Percentiles rank a stretch among this genome's conserved stretches.
Evolutionary conservation across 2,888 invertebrate genomes (phyloP).

Genomic region (Chloromyia formosa): DNA sequence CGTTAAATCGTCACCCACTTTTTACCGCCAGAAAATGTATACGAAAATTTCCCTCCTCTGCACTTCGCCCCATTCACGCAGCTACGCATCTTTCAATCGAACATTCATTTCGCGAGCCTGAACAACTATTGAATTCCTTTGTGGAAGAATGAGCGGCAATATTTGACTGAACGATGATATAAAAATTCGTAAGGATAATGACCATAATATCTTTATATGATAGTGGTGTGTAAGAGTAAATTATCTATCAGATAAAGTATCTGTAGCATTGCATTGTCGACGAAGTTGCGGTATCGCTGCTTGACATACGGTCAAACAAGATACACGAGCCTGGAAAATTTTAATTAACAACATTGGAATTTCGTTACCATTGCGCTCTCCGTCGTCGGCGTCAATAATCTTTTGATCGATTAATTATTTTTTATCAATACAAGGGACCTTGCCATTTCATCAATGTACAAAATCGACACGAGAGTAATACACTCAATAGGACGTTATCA

Average conservation of each 20-base stretch:
- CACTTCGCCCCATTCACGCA: no score
- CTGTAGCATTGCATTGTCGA: neutral
- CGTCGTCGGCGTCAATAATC: constrained; percentile 16
- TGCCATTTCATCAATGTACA: neutral
- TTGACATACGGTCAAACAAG: neutral
- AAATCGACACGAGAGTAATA: constrained; percentile 5
- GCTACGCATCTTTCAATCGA: neutral
- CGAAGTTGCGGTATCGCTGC: neutral
- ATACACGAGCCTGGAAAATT: neutral
- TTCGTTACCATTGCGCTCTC: neutral
- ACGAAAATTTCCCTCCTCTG: no score
- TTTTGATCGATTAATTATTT: constrained; percentile 25
- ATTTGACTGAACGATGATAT: neutral
- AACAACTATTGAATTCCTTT: neutral
- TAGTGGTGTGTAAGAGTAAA: neutral
- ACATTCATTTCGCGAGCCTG: neutral
- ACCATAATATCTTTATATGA: constrained; percentile 21
- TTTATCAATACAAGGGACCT: constrained; percentile 5
- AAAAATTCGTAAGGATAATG: constrained; percentile 23
- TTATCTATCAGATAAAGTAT: neutral
- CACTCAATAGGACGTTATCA: constrained; percentile 5
- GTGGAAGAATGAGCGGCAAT: neutral
- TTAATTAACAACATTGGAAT: constrained; percentile 20
- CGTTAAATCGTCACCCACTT: constrained; percentile 24
- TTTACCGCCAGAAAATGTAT: neutral